Evolutionary conservation across 2,888 invertebrate genomes (phyloP).

Genomic region (Nasonia oneida): DNA sequence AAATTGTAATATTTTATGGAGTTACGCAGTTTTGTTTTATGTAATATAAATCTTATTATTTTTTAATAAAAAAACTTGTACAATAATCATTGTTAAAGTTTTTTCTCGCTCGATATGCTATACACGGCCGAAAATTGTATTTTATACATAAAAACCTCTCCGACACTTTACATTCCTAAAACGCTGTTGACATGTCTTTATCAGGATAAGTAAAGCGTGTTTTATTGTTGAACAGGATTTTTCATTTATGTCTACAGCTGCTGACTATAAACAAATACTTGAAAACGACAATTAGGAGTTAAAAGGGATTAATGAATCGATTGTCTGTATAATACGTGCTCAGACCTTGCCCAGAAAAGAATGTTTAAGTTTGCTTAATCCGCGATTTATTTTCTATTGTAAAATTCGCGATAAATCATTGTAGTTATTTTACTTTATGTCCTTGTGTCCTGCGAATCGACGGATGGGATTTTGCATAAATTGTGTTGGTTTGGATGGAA

Average conservation of each 20-base stretch:
- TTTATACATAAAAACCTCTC: constrained; percentile 41
- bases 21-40: constrained; percentile 28
- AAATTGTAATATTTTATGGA: neutral
- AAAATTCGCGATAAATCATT: constrained; percentile 18
- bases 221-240: constrained; percentile 19
- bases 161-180: constrained; percentile 58
- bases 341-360: constrained; percentile 38
- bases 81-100: neutral
- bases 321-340: constrained; percentile 49
- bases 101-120: neutral
- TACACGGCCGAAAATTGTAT: no score
- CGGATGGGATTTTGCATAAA: constrained; percentile 33
- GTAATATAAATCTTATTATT: constrained; percentile 14
- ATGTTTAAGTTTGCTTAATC: constrained; percentile 23
- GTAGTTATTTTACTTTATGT: constrained; percentile 36
- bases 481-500: constrained; percentile 33
- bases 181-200: constrained; percentile 57
- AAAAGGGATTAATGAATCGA: neutral
- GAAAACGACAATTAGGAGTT: neutral
- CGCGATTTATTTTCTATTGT: constrained; percentile 37
- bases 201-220: constrained; percentile 34
- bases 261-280: neutral
- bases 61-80: constrained; percentile 24
- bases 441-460: constrained; percentile 44
- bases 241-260: constrained; percentile 21